Evolutionary conservation across 2,113 vertebrate species (phyloP), one percentile per base, ranked within the genome.

Genomic region (Microcebus murinus): DNA sequence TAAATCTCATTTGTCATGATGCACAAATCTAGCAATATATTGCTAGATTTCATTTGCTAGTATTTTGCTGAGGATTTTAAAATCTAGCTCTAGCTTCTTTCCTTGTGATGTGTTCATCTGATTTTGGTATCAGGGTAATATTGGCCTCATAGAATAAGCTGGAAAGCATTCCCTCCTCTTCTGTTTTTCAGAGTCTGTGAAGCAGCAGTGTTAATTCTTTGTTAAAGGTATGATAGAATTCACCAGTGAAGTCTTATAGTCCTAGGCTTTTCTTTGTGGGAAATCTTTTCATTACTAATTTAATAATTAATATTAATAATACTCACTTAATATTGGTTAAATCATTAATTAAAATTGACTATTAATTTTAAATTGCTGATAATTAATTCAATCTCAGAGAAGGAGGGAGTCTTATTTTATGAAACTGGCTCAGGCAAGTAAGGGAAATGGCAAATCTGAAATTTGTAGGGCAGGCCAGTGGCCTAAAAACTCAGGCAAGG

Each of bases 61-160:
- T 3, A 21, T 8, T 83, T 61, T 17, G 4, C 20, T 1, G 6
- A 89, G 20, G 65, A 17, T 1, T 52, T 59, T 68, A n/a, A 52
- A 20, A 11, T 10, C 15, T 27, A 25, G 50, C 48, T 63, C 45
- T 3, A 9, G 42, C 42, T 73, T 48, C 20, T n/a, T 57, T 57
- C 57, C 25, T 34, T 31, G 45, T 34, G 25, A 9, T 13, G 14
- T n/a, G 63, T 48, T 27, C 36, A n/a, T 14, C 42, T 82, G 34
- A 1, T 34, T 76, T 36, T 87, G 61, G n/a, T 45, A 27, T 36
- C 7, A 42, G 14, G 57, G 27, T 29, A 88, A 61, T 13, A 73
- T 4, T 3, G 3, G 31, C 59, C 79, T n/a, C 34, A 1, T 0
- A 3, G 42, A 59, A 93, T 61, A 9, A 57, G 4, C 11, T 7